phyloP scores from a whole-genome alignment of 2,113 vertebrate genomes.

The Rhinopithecus roxellana region DNA sequence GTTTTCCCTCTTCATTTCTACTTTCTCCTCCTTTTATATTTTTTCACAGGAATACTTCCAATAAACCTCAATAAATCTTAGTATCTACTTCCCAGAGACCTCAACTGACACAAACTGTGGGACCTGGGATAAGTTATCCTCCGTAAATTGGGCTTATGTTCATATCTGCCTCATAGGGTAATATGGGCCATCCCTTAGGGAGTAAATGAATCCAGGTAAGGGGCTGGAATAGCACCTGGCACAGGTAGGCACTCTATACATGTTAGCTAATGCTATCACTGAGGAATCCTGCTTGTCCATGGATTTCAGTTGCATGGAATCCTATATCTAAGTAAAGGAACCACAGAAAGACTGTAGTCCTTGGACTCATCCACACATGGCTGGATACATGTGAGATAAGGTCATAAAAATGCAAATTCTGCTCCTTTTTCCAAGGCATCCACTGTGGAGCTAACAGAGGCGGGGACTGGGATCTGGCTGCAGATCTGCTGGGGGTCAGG shows the following conservation, averaged over 20 bases:
- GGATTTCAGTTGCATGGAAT: neutral
- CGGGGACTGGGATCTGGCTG: neutral
- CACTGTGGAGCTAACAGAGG: neutral
- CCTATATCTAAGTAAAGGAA: neutral
- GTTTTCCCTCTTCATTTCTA: neutral
- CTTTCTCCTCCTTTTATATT: neutral
- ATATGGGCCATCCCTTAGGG: neutral
- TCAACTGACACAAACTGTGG: neutral
- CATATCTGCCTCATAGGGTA: neutral
- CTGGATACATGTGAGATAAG: neutral
- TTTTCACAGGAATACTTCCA: neutral
- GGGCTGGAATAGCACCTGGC: neutral
- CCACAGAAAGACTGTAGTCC: neutral
- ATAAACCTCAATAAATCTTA: neutral
- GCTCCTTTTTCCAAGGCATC: neutral
- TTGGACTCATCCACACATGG: neutral
- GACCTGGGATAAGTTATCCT: too few relatives aligned
- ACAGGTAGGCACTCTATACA: fast-evolving
- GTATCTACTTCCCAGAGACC: neutral
- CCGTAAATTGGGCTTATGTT: neutral
- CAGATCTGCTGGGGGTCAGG: too few relatives aligned
- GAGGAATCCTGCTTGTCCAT: neutral
- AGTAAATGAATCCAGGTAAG: neutral
- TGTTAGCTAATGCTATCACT: fast-evolving
- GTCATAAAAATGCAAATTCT: neutral